These are phyloP conservation scores for Dipodomys spectabilis DNA, from an alignment of 2,113 vertebrate species.

Conservation along the genomic window DNA sequence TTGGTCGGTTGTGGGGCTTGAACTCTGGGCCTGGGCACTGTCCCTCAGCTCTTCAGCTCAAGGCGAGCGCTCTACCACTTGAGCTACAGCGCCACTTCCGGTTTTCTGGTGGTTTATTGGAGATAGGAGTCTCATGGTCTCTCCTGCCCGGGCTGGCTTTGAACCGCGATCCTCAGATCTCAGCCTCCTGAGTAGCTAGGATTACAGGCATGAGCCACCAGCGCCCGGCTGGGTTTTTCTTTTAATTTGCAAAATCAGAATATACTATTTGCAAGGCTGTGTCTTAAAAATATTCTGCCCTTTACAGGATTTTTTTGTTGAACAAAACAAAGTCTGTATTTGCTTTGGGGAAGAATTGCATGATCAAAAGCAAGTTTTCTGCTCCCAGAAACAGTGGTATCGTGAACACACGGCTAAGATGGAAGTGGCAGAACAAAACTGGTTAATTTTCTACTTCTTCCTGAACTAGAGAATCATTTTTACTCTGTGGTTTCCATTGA, in stretches of 20 bases:
- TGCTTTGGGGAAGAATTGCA: neutral
- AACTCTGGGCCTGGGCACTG: too few relatives aligned
- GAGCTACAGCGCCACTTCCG: too few relatives aligned
- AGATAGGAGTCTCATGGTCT: too few relatives aligned
- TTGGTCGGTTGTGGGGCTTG: too few relatives aligned
- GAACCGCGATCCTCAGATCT: too few relatives aligned
- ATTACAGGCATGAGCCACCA: too few relatives aligned
- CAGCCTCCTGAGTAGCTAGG: too few relatives aligned
- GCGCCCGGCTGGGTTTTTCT: neutral
- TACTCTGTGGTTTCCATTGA: slow-evolving; percentile 14
- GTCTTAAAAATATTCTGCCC: neutral
- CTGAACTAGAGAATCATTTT: slow-evolving; percentile 16
- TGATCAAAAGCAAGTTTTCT: neutral
- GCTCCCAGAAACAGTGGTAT: neutral
- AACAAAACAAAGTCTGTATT: slow-evolving; percentile 12
- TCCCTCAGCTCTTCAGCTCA: too few relatives aligned
- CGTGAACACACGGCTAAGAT: neutral
- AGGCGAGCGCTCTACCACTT: too few relatives aligned
- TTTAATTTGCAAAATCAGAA: neutral
- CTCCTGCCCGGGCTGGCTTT: too few relatives aligned
- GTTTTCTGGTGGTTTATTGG: too few relatives aligned
- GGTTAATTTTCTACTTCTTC: slow-evolving; percentile 10
- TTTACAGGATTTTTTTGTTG: neutral
- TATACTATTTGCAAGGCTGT: neutral
- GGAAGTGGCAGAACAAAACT: neutral